These are phyloP conservation scores for Paracyclopina nana DNA, from an alignment of 1,140 invertebrate species.

Conservation along the genomic window DNA sequence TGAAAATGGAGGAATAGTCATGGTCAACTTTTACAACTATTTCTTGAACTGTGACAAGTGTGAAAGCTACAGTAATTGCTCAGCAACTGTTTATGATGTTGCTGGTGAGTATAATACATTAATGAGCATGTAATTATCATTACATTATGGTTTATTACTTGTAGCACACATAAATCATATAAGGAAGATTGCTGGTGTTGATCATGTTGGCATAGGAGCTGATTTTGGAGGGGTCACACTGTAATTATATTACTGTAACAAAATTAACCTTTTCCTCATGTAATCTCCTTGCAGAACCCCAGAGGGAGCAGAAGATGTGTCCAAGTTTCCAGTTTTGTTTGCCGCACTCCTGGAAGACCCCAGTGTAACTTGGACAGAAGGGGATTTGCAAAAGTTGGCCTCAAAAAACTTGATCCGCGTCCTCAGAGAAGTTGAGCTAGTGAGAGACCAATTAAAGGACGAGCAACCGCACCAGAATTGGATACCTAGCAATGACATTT, in stretches of 20 bases:
- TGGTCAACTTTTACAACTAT: slow-evolving; percentile 22
- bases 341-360: slow-evolving; percentile 23
- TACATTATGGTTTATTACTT: not conserved
- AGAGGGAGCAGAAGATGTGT: slow-evolving; percentile 66
- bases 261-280: not conserved
- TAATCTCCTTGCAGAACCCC: slow-evolving; percentile 25
- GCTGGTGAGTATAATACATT: not conserved
- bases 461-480: not conserved
- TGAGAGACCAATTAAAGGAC: slow-evolving; percentile 19
- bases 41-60: slow-evolving; percentile 20
- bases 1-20: slow-evolving; percentile 16
- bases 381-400: slow-evolving; percentile 29
- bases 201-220: slow-evolving; percentile 50
- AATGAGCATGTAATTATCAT: not conserved
- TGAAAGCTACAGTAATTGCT: slow-evolving; percentile 1
- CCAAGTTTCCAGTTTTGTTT: slow-evolving; percentile 59
- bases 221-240: slow-evolving; percentile 58
- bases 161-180: slow-evolving; percentile 64
- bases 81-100: slow-evolving; percentile 8
- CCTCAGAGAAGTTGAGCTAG: slow-evolving; percentile 28
- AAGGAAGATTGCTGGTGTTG: slow-evolving; percentile 30
- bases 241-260: not conserved
- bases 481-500: slow-evolving; percentile 1
- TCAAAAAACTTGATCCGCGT: slow-evolving; percentile 31
- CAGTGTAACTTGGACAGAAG: slow-evolving; percentile 24